Base-by-base conservation (phyloP, 92 coral and sea anemone species). In the Muricea muricata region DNA sequence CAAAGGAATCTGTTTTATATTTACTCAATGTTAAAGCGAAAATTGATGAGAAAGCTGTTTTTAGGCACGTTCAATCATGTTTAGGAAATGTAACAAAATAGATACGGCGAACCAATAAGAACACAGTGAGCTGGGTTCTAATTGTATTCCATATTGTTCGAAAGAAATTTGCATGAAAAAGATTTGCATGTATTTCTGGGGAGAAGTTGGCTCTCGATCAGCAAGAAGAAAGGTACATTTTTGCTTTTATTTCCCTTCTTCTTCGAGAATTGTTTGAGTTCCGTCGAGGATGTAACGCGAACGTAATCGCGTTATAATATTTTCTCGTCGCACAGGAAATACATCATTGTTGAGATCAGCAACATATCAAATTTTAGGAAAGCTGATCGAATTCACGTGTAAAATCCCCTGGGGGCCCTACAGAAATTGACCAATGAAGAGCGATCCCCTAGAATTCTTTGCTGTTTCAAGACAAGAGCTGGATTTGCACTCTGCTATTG, bases 51-150 rank as follows among this genome's bases (percentile, higher is more conserved):
- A 18, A 15, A 48, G 56, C 57, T 18, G 10, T 42, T 48, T 41
- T 41, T 5, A 63, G 79, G 28, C 79, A 73, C 6, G 79, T 73
- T 73, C 26, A 18, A 73, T 73, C 55, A 5, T 60, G 79, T 46
- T 73, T 42, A 48, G 34, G 37, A 7, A 14, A 73, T 26, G 28
- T 70, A 6, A 25, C 60, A 52, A 52, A 10, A 18, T 15, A 52
- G 26, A 12, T 23, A 0, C 11, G 26, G 23, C 20, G 34, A 33
- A 47, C 80, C 80, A 74, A 48, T 74, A 1, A 75, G 12, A 75
- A 47, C n/a, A 13, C 11, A 6, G 12, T 21, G 29, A 47, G 39
- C 65, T 20, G 33, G 29, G 56, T 23, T 11, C n/a, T 25, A 3
- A 41, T 26, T 26, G 13, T 35, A 13, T 40, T n/a, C 6, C 15